These are phyloP conservation scores for Lithobates pipiens DNA, from an alignment of 2,797 vertebrate species.

Conservation along the genomic window DNA sequence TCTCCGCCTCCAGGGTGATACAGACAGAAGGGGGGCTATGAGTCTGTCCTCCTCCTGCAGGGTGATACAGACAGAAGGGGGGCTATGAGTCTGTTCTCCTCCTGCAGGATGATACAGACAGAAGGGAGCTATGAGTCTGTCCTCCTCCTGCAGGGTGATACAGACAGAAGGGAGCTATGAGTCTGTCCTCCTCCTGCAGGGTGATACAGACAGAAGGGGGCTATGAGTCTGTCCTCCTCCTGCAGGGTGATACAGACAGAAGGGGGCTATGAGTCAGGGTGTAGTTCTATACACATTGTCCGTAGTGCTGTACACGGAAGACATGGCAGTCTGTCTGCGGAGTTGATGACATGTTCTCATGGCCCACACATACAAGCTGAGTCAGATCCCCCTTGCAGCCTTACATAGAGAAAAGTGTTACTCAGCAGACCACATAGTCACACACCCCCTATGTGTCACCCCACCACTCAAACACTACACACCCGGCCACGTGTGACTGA, in stretches of 20 bases:
- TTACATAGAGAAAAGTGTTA: constrained; percentile 4
- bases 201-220: neutral
- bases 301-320: neutral
- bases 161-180: neutral
- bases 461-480: constrained; percentile 32
- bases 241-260: neutral
- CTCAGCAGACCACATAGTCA: constrained; percentile 11
- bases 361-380: constrained; percentile 26
- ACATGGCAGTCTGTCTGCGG: neutral
- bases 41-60: no score
- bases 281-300: neutral
- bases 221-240: neutral
- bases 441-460: constrained; percentile 43
- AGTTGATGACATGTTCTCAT: constrained; percentile 23
- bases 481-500: neutral
- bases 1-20: no score
- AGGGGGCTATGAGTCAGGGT: neutral
- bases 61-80: neutral
- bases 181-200: constrained; percentile 2
- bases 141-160: neutral
- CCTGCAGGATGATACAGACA: constrained; percentile 3
- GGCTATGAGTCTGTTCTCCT: neutral
- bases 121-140: neutral
- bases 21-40: no score
- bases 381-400: constrained; percentile 21